A percentile compares a stretch with the other conserved stretches of the same genome.
These are phyloP conservation scores for Microchrysa polita DNA, from an alignment of 2,888 invertebrate genomes.

Conservation along the genomic window DNA sequence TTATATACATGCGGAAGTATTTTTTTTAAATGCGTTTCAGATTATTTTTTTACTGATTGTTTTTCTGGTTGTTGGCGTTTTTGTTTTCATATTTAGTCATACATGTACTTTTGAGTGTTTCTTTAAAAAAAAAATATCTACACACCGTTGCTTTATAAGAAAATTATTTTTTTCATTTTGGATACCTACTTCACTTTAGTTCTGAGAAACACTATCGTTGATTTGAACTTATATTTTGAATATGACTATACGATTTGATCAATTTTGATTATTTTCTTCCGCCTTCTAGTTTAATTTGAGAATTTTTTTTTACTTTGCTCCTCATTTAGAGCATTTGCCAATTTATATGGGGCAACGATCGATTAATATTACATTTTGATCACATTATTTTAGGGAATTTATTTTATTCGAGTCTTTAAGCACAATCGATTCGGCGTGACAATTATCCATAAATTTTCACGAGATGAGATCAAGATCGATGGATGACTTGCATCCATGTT, in stretches of 20 bases:
- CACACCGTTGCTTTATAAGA: too few relatives aligned
- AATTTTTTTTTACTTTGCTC: conserved; percentile 16
- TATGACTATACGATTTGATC: too few relatives aligned
- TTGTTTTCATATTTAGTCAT: too few relatives aligned
- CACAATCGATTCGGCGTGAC: not conserved
- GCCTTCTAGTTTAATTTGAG: not conserved
- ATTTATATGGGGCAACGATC: not conserved
- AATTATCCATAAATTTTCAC: conserved; percentile 19
- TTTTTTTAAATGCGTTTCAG: conserved; percentile 29
- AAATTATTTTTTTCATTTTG: too few relatives aligned
- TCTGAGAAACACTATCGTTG: too few relatives aligned
- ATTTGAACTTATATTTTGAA: too few relatives aligned
- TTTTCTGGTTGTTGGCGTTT: conserved; percentile 25
- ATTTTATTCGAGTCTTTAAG: conserved; percentile 34
- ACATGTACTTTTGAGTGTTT: too few relatives aligned
- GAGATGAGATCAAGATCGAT: not conserved
- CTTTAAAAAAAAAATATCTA: too few relatives aligned
- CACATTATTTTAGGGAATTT: not conserved
- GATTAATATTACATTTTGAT: not conserved
- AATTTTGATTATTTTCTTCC: not conserved
- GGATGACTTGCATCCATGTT: conserved; percentile 1
- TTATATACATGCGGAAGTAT: conserved; percentile 31
- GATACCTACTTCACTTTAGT: too few relatives aligned
- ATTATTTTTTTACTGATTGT: conserved; percentile 30
- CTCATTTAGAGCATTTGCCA: not conserved